Base-by-base conservation (phyloP, 2,888 invertebrate species). In the Ormyrus thymus region DNA sequence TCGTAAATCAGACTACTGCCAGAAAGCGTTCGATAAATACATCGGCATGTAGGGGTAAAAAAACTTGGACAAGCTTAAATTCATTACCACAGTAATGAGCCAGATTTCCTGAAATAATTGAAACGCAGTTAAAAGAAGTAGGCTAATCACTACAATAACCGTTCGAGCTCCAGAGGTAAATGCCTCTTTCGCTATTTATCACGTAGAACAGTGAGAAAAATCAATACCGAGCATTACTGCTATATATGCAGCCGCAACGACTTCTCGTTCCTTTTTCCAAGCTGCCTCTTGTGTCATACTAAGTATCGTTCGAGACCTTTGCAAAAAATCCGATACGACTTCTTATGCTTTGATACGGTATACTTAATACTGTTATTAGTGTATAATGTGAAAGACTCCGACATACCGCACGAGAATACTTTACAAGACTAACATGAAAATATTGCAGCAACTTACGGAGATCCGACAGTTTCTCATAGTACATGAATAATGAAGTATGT, bases 91-190 rank as follows among this genome's bases (percentile, higher is more conserved):
- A 29, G 29, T 29, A 29, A 29, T 29, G 29, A 29, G 4, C 29
- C 29, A 29, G 29, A 29, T 29, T 29, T 4, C 29, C 29, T 29
- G 29, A 29, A 29, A 29, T 29, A 29, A 29, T 29, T 29, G 29
- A 29, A 9, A 11, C 8, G 9, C 50, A 61, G 61, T 7, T 50
- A 46, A 13, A 61, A 50, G 45, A 71, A 65, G 51, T 65, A 65
- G 71, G 71, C 51, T 59, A 62, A 71, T 61, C 61, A 65, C 65
- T 50, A 10, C 65, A 65, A 51, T 65, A 51, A 65, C 50, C 65
- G 9, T 50, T 50, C 6, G 10, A 59, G 50, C 51, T 45, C 7
- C 51, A 13, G 61, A 43, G n/a, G 10, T 61, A 61, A 71, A 61
- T n/a, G 53, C 48, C 9, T 48, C 8, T 46, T 69, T 13, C 51